phyloP scores from a whole-genome alignment of 2,888 invertebrate genomes.

The Melanophora roralis region DNA sequence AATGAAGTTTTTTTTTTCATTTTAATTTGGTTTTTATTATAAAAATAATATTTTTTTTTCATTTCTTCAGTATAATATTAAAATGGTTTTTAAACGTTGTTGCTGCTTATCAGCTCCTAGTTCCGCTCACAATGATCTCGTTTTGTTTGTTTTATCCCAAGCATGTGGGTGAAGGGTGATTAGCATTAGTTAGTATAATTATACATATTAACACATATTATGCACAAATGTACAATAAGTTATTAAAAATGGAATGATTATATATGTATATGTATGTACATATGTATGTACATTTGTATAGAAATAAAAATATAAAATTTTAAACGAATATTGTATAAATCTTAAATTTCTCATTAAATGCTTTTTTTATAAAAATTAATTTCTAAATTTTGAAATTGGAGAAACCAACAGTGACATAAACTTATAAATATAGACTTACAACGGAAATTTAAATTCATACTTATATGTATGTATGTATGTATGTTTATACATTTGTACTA shows the following conservation, averaged over 20 bases:
- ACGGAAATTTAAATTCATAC: no score
- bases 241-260: no score
- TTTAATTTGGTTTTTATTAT: not conserved
- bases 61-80: constrained; percentile 30
- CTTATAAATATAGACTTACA: no score
- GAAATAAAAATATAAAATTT: no score
- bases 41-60: not conserved
- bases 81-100: constrained; percentile 39
- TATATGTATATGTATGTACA: not conserved
- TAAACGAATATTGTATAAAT: constrained; percentile 1
- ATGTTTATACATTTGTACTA: constrained; percentile 18
- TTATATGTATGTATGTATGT: no score
- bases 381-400: constrained; percentile 30
- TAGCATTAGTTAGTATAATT: constrained; percentile 41
- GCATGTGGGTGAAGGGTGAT: constrained; percentile 75
- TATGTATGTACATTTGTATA: constrained; percentile 19
- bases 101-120: constrained; percentile 69
- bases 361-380: constrained; percentile 16
- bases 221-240: not conserved
- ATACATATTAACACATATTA: constrained; percentile 1
- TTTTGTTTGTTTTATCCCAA: constrained; percentile 70
- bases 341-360: constrained; percentile 16
- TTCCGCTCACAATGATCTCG: constrained; percentile 73
- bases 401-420: constrained; percentile 22
- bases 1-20: constrained; percentile 37